Evolutionary conservation across 2,888 invertebrate species (phyloP), one percentile per base, ranked within the genome.

Genomic region (Dione vanillae): DNA sequence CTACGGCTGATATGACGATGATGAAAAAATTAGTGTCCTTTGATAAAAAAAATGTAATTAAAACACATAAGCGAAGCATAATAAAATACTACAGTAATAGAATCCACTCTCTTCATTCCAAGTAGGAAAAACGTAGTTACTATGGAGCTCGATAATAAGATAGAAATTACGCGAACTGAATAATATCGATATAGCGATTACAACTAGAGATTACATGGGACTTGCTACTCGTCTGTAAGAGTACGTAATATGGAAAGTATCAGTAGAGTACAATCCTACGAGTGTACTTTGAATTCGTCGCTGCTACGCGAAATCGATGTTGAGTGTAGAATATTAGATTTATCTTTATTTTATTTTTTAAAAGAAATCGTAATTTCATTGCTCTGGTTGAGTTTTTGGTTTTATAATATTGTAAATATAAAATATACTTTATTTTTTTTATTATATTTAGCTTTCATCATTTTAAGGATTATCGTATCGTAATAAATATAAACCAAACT

Each of bases 161-260:
- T 64, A 40, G 19, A 51, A 49, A 12, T 64, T 40, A 64, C 64
- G 40, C 49, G 51, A 20, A 51, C 64, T 64, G 64, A 64, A 64
- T 64, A 64, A 64, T 40, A 49, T 64, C 64, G 49, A 19, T 64
- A 49, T 45, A 19, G 12, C 37, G 64, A 51, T 51, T 40, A 37
- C 37, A 64, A 61, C 45, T 40, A 49, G 51, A 64, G 40, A 64
- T 64, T 64, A 64, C 51, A 51, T 51, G 47, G 64, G 49, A 37
- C 64, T 64, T 51, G 45, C 47, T 35, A 37, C 47, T 43, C 45
- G 49, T 37, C 43, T 27, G 20, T 27, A 6, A 61, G 64, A 40
- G 37, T 64, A 64, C n/a, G 49, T 64, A 49, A 64, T 49, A 49
- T 64, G 49, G 49, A 49, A 64, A 64, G 37, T 64, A 64, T 49